phyloP scores from a whole-genome alignment of 2,113 vertebrate species.

The Deroptyus accipitrinus region DNA sequence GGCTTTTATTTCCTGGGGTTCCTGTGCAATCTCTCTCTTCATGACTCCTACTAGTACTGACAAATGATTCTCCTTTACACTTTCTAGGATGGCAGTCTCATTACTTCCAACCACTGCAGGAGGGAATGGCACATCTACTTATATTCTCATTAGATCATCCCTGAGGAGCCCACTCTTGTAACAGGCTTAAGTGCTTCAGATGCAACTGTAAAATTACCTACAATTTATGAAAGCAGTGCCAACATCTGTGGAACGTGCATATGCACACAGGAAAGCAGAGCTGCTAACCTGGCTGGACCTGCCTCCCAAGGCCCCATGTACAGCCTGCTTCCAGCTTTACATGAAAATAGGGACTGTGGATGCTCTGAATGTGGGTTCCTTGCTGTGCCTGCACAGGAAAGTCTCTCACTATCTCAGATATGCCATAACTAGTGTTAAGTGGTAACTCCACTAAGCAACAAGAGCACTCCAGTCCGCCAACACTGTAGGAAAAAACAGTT shows the following conservation, averaged over 20 bases:
- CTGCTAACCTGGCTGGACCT: background rate
- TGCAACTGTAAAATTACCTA: background rate
- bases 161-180: background rate
- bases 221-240: background rate
- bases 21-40: background rate
- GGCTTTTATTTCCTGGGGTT: background rate
- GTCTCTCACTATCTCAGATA: background rate
- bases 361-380: background rate
- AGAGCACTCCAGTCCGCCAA: background rate
- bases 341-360: background rate
- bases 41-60: background rate
- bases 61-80: background rate
- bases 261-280: background rate
- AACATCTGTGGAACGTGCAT: background rate
- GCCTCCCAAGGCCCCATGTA: background rate
- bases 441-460: background rate
- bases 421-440: background rate
- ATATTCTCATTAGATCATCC: constrained; percentile 6
- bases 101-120: background rate
- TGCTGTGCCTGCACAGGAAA: background rate
- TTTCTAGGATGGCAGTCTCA: background rate
- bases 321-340: background rate
- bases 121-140: background rate
- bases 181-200: background rate
- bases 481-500: background rate